Conservation (phyloP, 2,797 vertebrate genomes). For the Emydoidea blandingii region DNA sequence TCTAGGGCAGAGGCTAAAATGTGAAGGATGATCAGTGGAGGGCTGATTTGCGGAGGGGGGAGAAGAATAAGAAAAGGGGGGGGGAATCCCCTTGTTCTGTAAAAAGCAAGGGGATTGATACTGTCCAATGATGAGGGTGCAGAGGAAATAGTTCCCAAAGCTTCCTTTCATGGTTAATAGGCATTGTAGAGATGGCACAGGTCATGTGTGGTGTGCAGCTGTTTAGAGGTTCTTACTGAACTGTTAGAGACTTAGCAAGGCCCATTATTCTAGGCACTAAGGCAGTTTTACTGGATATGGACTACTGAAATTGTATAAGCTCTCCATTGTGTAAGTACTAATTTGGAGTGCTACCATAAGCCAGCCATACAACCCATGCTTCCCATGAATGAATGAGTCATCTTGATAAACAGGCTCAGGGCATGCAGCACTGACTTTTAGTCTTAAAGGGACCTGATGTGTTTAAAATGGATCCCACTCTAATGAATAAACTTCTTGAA, state of each 20-base stretch:
- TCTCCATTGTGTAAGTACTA: conserved; percentile 75
- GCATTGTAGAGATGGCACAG: conserved; percentile 73
- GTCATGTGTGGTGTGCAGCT: conserved; percentile 76
- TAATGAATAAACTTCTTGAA: conserved; percentile 32
- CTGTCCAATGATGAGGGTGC: conserved; percentile 36
- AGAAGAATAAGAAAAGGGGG: background rate
- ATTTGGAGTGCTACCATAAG: conserved; percentile 74
- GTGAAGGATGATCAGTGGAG: conserved; percentile 75
- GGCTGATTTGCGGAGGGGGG: conserved; percentile 50
- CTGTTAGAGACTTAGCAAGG: conserved; percentile 71
- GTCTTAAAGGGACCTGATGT: conserved; percentile 53
- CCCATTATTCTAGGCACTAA: conserved; percentile 72
- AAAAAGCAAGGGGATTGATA: conserved; percentile 35
- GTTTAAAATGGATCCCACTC: conserved; percentile 47
- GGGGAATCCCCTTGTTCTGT: conserved; percentile 72
- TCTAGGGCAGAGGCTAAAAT: conserved; percentile 79
- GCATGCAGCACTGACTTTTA: conserved; percentile 63
- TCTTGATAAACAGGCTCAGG: conserved; percentile 61
- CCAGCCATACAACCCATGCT: conserved; percentile 62
- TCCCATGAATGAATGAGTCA: conserved; percentile 74
- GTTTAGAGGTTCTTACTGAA: conserved; percentile 76
- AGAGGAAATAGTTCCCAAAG: conserved; percentile 69
- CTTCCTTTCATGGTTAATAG: conserved; percentile 69
- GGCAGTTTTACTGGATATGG: conserved; percentile 78
- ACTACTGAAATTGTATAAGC: conserved; percentile 77